Base-by-base conservation (phyloP, 2,888 invertebrate species). In the Leptinotarsa juncta region DNA sequence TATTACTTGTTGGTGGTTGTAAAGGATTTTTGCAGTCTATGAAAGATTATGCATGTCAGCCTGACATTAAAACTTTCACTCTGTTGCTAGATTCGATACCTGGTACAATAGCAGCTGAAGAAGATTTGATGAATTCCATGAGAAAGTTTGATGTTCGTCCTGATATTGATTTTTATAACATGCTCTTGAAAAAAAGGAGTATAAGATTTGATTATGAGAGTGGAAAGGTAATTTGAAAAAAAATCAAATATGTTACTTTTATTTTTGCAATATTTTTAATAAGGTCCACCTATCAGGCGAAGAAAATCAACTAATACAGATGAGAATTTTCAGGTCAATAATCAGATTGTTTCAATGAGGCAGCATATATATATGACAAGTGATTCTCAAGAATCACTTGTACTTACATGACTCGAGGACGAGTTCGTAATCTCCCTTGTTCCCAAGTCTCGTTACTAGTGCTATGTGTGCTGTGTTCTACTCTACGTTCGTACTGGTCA, bases 101-200 rank as follows among this genome's bases (percentile, higher is more conserved):
- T 3, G 88, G 91, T 32, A 92, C 91, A 18, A 84, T 87, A 77
- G 89, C 91, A 70, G 91, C 92, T 18, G 97, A 98, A 86, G 89
- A 92, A 70, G 91, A 91, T 76, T 85, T 97, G 12, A 83, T 97
- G 5, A 87, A 88, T 69, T 87, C 89, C 72, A 92, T 96, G 87
- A 90, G 91, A 73, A 87, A 88, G 75, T 88, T 88, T 60, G 89
- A 91, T 14, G 85, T 96, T 0, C 90, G 90, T 81, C 90, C 93
- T 2, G 96, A 97, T 87, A 91, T 94, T 72, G 93, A 93, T 85
- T 96, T 97, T 86, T 96, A 93, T 84, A 97, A 97, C 86, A 91
- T 94, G 88, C 89, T 97, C 14, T 96, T 98, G 70, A 95, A 94
- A 83, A 95, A 93, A 85, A 91, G 96, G 74, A 93, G 93, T 83